A percentile compares a stretch with the other conserved stretches of the same genome.
These are phyloP conservation scores for Ianthella basta DNA, from an alignment of 37 sponge, comb jelly and placozoan species.

Conservation along the genomic window DNA sequence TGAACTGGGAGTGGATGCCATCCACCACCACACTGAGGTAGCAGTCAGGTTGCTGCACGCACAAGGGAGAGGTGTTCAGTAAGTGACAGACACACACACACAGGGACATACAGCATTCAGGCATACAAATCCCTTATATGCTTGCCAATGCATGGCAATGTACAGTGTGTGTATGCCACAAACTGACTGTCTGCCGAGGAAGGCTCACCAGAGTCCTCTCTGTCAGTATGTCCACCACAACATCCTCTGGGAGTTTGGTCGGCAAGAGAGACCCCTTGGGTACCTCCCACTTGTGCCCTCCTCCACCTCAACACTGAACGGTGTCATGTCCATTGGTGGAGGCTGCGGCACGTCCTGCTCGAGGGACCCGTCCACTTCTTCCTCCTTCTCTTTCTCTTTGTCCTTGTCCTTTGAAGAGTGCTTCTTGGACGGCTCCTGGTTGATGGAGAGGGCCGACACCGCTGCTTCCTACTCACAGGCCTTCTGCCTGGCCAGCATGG, in stretches of 20 bases:
- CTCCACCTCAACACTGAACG: slow-evolving; percentile 41
- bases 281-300: slow-evolving; percentile 55
- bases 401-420: slow-evolving; percentile 10
- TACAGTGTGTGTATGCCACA: too few relatives aligned
- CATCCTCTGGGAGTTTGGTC: slow-evolving; percentile 78
- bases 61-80: not conserved
- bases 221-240: slow-evolving; percentile 78
- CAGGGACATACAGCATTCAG: not conserved
- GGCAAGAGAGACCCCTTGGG: slow-evolving; percentile 56
- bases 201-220: slow-evolving; percentile 54
- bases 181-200: too few relatives aligned
- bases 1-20: slow-evolving; percentile 85
- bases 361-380: slow-evolving; percentile 5
- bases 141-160: too few relatives aligned
- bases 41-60: slow-evolving; percentile 80
- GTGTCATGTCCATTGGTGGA: slow-evolving; percentile 16
- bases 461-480: slow-evolving; percentile 37
- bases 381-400: slow-evolving; percentile 43
- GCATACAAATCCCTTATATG: too few relatives aligned
- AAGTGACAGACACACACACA: slow-evolving; percentile 10
- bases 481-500: slow-evolving; percentile 26
- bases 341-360: slow-evolving; percentile 3
- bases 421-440: slow-evolving; percentile 27
- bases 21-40: slow-evolving; percentile 84
- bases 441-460: slow-evolving; percentile 20